Percentiles rank a stretch among this genome's conserved stretches.
These are phyloP conservation scores for Xiphophorus hellerii DNA, from an alignment of 2,113 vertebrate genomes.

Conservation along the genomic window DNA sequence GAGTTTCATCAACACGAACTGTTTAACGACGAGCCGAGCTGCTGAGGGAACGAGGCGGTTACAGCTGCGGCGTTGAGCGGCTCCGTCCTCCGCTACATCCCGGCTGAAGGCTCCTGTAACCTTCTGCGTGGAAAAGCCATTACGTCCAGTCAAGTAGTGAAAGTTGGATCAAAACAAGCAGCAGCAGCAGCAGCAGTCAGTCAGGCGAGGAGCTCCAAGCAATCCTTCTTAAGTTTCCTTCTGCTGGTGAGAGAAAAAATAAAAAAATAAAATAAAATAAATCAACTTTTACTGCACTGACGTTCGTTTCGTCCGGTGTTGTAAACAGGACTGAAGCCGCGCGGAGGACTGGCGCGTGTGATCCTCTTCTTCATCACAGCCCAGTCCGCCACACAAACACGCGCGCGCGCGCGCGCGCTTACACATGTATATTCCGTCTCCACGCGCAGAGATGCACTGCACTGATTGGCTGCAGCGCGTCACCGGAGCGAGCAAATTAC, in stretches of 20 bases:
- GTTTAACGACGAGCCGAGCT: background rate
- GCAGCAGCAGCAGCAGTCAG: background rate
- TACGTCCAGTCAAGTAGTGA: constrained; percentile 21
- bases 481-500: constrained; percentile 75
- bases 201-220: background rate
- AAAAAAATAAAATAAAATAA: background rate
- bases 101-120: constrained; percentile 47
- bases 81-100: constrained; percentile 47
- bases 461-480: constrained; percentile 78
- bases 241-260: background rate
- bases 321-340: constrained; percentile 1
- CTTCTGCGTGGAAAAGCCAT: constrained; percentile 25
- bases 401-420: background rate
- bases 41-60: background rate
- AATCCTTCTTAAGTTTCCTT: background rate
- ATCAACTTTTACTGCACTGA: background rate
- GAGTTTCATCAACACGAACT: background rate
- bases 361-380: constrained; percentile 33
- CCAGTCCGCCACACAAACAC: background rate
- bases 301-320: background rate
- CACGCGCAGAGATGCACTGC: constrained; percentile 13
- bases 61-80: background rate
- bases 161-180: background rate
- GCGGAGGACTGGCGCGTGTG: constrained; percentile 9
- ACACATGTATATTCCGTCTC: background rate